Evolutionary conservation across 2,797 vertebrate species (phyloP).

Genomic region (Chrosomus eos): DNA sequence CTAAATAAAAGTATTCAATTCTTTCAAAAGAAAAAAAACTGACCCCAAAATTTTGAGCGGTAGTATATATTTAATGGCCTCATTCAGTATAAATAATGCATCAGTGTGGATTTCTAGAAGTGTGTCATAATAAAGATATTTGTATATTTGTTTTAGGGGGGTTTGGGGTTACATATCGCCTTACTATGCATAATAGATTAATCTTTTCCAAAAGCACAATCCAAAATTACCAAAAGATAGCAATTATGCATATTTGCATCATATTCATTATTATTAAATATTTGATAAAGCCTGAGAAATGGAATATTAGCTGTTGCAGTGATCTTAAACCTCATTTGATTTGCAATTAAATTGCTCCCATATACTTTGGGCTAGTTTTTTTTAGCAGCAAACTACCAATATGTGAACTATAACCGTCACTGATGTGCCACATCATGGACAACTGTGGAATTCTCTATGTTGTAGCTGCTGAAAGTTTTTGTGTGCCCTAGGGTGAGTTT

Average conservation of each 20-base stretch:
- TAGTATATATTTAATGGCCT: neutral
- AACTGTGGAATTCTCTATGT: neutral
- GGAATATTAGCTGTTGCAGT: neutral
- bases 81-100: neutral
- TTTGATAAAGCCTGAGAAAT: neutral
- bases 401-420: conserved; percentile 29
- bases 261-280: neutral
- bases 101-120: neutral
- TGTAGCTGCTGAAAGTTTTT: neutral
- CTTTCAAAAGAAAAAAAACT: neutral
- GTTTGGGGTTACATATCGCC: neutral
- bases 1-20: neutral
- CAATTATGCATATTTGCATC: neutral
- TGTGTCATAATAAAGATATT: neutral
- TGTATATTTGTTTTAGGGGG: neutral
- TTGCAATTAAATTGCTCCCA: neutral
- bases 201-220: neutral
- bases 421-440: neutral
- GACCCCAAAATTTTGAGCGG: neutral
- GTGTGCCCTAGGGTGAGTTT: conserved; percentile 15
- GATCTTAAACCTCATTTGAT: neutral
- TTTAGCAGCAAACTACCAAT: conserved; percentile 9
- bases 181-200: neutral
- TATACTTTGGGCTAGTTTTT: conserved; percentile 1
- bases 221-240: neutral